Evolutionary conservation across 2,797 vertebrate genomes (phyloP).

Genomic region (Sarcoramphus papa): DNA sequence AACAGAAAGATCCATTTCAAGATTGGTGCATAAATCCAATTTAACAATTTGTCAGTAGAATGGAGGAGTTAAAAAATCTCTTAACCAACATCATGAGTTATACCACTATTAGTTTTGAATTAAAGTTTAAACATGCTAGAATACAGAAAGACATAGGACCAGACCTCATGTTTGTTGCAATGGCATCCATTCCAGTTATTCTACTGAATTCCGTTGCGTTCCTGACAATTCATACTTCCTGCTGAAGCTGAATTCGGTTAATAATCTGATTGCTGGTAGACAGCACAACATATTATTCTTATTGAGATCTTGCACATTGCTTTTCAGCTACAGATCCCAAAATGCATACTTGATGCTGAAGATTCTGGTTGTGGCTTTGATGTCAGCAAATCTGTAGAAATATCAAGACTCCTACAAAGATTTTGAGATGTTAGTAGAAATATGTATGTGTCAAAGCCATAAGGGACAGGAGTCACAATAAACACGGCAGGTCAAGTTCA

Average conservation of each 20-base stretch:
- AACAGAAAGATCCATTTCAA: neutral
- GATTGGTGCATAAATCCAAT: neutral
- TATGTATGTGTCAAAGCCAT: neutral
- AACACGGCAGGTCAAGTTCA: neutral
- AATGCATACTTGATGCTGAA: neutral
- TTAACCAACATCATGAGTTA: neutral
- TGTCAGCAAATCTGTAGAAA: neutral
- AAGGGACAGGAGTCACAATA: neutral
- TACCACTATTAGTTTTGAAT: neutral
- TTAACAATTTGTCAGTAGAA: neutral
- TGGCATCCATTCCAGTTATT: neutral
- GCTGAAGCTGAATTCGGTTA: neutral
- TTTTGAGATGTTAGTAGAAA: neutral
- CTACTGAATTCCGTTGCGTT: neutral
- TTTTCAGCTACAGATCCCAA: neutral
- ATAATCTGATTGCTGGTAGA: neutral
- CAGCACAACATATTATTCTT: neutral
- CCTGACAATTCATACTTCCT: neutral
- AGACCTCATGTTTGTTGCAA: neutral
- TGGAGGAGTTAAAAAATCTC: neutral
- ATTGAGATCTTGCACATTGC: neutral
- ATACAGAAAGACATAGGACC: neutral
- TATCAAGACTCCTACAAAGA: neutral
- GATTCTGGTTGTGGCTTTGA: neutral
- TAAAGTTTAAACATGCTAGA: neutral